Percentiles rank a stretch among this genome's conserved stretches.
Evolutionary conservation across 2,888 invertebrate species (phyloP).

Genomic region (Drosophila cognata): DNA sequence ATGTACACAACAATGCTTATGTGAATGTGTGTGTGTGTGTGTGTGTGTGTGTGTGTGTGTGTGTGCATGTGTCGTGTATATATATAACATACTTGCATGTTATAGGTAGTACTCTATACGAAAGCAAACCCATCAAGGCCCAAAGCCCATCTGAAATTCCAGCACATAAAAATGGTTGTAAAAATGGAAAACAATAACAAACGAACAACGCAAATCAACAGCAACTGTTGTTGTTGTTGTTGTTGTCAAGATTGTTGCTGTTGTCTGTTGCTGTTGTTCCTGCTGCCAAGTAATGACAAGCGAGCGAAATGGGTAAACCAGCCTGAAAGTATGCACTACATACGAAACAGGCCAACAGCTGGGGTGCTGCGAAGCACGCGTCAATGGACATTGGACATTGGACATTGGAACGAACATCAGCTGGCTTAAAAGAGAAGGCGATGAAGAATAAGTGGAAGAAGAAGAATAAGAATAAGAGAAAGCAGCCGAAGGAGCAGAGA

Average conservation of each 20-base stretch:
- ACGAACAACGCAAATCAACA: conserved; percentile 36
- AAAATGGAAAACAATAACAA: conserved; percentile 73
- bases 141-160: conserved; percentile 69
- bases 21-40: not conserved
- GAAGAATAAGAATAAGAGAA: not conserved
- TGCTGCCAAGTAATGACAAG: conserved; percentile 61
- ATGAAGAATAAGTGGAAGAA: not conserved
- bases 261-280: conserved; percentile 2
- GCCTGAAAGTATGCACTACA: conserved; percentile 53
- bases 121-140: conserved; percentile 38
- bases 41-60: not conserved
- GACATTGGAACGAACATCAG: conserved; percentile 16
- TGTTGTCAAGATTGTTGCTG: not conserved
- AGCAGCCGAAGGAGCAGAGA: conserved; percentile 12
- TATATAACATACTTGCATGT: conserved; percentile 20
- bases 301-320: conserved; percentile 46
- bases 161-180: conserved; percentile 66
- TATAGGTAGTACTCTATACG: conserved; percentile 14
- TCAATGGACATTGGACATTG: conserved; percentile 7
- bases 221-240: conserved; percentile 68
- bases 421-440: conserved; percentile 3
- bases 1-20: not conserved
- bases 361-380: not conserved
- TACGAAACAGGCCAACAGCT: conserved; percentile 14
- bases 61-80: conserved; percentile 2